Percentiles rank a stretch among this genome's conserved stretches.
phyloP scores from a whole-genome alignment of 2,797 vertebrate genomes.

The Benthosema pterotum region DNA sequence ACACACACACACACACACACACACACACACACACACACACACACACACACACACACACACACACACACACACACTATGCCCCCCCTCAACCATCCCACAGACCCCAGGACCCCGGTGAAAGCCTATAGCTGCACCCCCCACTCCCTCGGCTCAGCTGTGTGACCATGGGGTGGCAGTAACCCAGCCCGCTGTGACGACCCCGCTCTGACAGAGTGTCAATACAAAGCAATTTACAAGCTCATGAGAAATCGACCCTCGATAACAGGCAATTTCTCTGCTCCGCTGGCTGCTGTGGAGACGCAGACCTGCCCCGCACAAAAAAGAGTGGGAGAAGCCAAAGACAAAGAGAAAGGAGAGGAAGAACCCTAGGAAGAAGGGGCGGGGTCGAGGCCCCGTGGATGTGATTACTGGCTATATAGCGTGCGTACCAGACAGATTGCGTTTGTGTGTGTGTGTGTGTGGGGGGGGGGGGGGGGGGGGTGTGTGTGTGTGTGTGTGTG shows the following conservation, averaged over 20 bases:
- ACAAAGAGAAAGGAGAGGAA: conserved; percentile 24
- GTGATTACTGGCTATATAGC: conserved; percentile 65
- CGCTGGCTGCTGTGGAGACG: conserved; percentile 81
- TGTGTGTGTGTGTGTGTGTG: conserved; percentile 6
- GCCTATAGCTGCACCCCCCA: conserved; percentile 5
- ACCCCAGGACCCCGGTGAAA: conserved; percentile 52
- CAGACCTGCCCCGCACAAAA: conserved; percentile 59
- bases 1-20: conserved; percentile 14
- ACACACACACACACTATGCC: conserved; percentile 2
- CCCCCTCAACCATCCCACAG: conserved; percentile 1
- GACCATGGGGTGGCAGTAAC: conserved; percentile 59
- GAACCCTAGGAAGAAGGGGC: conserved; percentile 37
- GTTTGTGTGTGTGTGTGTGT: conserved; percentile 14
- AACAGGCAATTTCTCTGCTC: conserved; percentile 96
- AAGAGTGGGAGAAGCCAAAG: conserved; percentile 7
- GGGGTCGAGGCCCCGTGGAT: conserved; percentile 63
- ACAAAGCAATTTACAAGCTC: conserved; percentile 95
- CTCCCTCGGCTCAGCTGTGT: conserved; percentile 49
- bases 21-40: conserved; percentile 12
- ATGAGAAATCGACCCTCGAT: conserved; percentile 93
- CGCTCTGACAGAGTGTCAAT: conserved; percentile 93
- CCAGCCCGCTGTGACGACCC: conserved; percentile 85
- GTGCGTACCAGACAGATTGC: conserved; percentile 29
- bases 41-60: conserved; percentile 11
- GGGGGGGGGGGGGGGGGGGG: conserved; percentile 14